Base-by-base conservation (phyloP, 2,888 invertebrate genomes). In the Hofmannophila pseudospretella region DNA sequence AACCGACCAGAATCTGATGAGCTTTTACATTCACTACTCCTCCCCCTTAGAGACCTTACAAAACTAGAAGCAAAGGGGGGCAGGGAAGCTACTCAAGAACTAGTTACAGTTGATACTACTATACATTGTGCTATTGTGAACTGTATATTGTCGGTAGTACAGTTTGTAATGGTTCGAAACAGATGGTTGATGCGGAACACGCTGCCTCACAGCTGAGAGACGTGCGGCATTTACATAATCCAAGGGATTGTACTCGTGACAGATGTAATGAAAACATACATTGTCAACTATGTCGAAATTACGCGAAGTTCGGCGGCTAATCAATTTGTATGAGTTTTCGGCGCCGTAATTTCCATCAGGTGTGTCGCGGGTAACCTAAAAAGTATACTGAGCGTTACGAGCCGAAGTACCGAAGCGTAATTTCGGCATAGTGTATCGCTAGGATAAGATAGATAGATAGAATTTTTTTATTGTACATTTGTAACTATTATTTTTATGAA, bases 191-290 rank as follows among this genome's bases (percentile, higher is more conserved):
- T 4, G 52, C 47, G 47, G 44, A 55, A 52, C 58, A 61, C 47
- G 40, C 43, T 36, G 41, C 54, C 58, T 51, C 61, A 67, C 73
- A 75, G 75, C 74, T 77, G 77, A 71, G 67, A 60, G n/a, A 7
- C 5, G 77, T 72, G 66, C 61, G 8, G 3, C 2, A 74, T 79
- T 79, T 75, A 71, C 77, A 32, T 32, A 32, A 20, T 22, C 45
- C 46, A 47, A 47, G 10, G 23, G 22, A 32, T 9, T n/a, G 10
- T 16, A 13, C 13, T 12, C 12, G 28, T 9, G 14, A 16, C 16
- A 16, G 14, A 28, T n/a, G 9, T n/a, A 27, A 10, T 27, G 16
- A 16, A 16, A 16, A 16, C 16, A 16, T 5, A 16, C n/a, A n/a
- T n/a, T n/a, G n/a, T n/a, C n/a, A n/a, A n/a, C n/a, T n/a, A n/a